phyloP scores from a whole-genome alignment of 2,888 invertebrate genomes.

The Acheta domesticus region DNA sequence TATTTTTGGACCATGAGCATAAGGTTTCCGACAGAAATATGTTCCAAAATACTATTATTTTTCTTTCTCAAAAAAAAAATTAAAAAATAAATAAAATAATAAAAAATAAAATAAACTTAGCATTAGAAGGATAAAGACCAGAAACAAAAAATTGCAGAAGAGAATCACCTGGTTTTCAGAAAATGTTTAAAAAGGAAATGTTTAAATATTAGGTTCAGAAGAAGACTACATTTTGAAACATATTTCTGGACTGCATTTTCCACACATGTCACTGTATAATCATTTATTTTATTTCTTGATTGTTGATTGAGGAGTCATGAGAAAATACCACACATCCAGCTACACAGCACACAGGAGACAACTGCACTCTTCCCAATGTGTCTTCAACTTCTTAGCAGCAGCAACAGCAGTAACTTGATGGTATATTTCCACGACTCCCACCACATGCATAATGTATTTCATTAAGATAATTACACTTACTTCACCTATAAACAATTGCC shows the following conservation, averaged over 20 bases:
- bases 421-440: constrained; percentile 35
- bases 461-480: constrained; percentile 36
- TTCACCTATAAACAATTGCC: constrained; percentile 38
- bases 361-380: neutral
- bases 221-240: constrained; percentile 32
- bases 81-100: no score
- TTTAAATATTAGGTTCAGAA: no score
- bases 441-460: constrained; percentile 33
- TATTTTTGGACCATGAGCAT: constrained; percentile 34
- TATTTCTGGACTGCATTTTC: constrained; percentile 31
- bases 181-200: neutral
- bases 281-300: neutral
- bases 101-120: no score
- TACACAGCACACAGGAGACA: neutral
- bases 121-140: no score
- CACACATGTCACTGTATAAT: constrained; percentile 25
- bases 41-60: constrained; percentile 30
- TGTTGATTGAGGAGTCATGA: constrained; percentile 34
- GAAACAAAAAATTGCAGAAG: no score
- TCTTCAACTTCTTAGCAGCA: constrained; percentile 20
- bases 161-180: no score
- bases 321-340: constrained; percentile 35
- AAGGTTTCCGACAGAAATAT: constrained; percentile 31
- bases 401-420: constrained; percentile 28
- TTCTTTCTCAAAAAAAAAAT: no score